Conservation (phyloP, 2,888 invertebrate genomes). For the Eurytoma adleriae region DNA sequence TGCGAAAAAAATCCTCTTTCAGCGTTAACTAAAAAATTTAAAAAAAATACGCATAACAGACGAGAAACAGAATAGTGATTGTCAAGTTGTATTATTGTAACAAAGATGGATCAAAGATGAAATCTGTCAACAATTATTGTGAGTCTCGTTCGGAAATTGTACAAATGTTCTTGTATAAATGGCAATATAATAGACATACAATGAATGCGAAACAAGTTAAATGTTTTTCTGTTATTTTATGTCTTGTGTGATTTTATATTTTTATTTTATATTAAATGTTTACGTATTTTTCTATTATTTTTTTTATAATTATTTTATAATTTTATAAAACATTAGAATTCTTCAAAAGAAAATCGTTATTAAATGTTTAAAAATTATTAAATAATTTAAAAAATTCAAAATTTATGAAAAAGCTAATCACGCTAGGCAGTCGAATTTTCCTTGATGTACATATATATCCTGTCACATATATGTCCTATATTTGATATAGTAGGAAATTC, state of each 20-base stretch:
- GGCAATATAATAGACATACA: constrained; percentile 57
- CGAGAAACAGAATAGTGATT: constrained; percentile 24
- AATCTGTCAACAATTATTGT: constrained; percentile 48
- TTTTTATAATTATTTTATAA: constrained; percentile 26
- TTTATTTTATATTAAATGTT: constrained; percentile 49
- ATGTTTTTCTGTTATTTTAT: constrained; percentile 51
- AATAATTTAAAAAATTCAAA: neutral
- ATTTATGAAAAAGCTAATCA: neutral
- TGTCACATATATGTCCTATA: too few relatives aligned
- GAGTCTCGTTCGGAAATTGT: constrained; percentile 55
- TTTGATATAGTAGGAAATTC: too few relatives aligned
- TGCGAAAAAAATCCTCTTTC: constrained; percentile 34
- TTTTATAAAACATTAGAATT: constrained; percentile 21
- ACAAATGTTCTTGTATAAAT: constrained; percentile 59
- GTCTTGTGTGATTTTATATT: constrained; percentile 49
- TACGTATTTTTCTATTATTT: constrained; percentile 45
- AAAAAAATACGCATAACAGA: constrained; percentile 36
- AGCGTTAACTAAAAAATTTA: constrained; percentile 42
- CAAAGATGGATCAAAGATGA: constrained; percentile 38
- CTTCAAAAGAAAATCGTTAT: neutral
- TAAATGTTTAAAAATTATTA: neutral
- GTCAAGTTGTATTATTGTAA: constrained; percentile 48
- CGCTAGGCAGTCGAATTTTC: neutral
- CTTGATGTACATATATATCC: too few relatives aligned
- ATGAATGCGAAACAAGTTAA: constrained; percentile 48